These are phyloP conservation scores for Colinus virginianus DNA, from an alignment of 2,113 vertebrate genomes.

Conservation along the genomic window DNA sequence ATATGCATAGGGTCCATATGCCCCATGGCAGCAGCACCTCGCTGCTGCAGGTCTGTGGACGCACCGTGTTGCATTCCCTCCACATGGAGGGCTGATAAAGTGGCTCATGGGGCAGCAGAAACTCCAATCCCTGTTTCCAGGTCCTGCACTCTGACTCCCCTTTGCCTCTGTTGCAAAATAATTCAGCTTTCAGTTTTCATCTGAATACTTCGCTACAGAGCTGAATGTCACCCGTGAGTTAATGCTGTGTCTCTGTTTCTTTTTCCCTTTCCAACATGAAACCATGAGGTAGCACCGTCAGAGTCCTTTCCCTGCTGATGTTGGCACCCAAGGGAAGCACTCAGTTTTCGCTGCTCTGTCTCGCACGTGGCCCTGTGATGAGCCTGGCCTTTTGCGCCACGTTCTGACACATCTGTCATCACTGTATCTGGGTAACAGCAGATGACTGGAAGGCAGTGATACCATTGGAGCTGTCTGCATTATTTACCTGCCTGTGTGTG, in stretches of 20 bases:
- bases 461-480: not conserved
- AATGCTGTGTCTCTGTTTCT: not conserved
- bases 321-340: not conserved
- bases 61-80: not conserved
- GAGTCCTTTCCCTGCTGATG: not conserved
- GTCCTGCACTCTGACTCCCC: not conserved
- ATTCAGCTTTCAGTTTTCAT: not conserved
- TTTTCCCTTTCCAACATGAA: not conserved
- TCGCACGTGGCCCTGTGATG: not conserved
- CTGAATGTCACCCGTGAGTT: not conserved
- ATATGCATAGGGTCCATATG: rapidly evolving
- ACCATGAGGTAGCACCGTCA: not conserved
- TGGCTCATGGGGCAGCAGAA: not conserved
- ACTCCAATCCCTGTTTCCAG: not conserved
- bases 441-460: not conserved
- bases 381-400: not conserved
- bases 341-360: not conserved
- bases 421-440: not conserved
- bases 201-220: not conserved
- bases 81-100: not conserved
- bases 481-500: slow-evolving; percentile 15
- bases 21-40: not conserved
- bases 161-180: not conserved
- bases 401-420: not conserved
- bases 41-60: too few relatives aligned